These are phyloP conservation scores for Scartelaos histophorus DNA, from an alignment of 2,113 vertebrate genomes.

Conservation along the genomic window DNA sequence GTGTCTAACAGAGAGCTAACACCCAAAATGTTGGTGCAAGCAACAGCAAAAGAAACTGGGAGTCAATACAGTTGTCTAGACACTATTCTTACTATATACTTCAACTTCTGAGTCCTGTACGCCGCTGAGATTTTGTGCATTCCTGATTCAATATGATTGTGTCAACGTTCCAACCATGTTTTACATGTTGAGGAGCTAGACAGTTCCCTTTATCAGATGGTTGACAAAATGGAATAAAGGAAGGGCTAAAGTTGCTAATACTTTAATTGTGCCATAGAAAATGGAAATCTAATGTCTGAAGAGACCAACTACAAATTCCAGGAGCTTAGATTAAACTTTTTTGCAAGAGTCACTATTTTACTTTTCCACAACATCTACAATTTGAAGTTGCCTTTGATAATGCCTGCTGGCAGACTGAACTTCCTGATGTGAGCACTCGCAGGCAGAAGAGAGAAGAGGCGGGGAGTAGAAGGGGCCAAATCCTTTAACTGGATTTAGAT, in stretches of 20 bases:
- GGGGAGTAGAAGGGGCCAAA: slow-evolving; percentile 59
- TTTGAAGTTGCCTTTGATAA: slow-evolving; percentile 62
- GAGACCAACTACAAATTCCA: slow-evolving; percentile 22
- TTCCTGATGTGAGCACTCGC: slow-evolving; percentile 52
- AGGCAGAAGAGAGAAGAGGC: slow-evolving; percentile 42
- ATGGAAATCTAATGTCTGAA: slow-evolving; percentile 42
- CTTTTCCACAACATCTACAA: slow-evolving; percentile 52
- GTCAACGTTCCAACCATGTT: too few species aligned
- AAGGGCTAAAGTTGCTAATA: background rate
- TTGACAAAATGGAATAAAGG: too few species aligned
- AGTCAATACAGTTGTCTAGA: too few species aligned
- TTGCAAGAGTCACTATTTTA: slow-evolving; percentile 59
- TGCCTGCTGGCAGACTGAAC: slow-evolving; percentile 49
- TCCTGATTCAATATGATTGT: too few species aligned
- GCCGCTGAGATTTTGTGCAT: too few species aligned
- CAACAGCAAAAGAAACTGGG: too few species aligned
- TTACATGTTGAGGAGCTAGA: too few species aligned
- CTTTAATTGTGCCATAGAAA: slow-evolving; percentile 4
- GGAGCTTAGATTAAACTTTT: slow-evolving; percentile 48
- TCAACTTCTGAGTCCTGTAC: too few species aligned
- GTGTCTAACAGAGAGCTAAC: too few species aligned
- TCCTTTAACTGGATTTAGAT: slow-evolving; percentile 79
- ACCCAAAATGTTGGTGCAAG: too few species aligned
- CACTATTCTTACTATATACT: too few species aligned
- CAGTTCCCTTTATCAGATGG: too few species aligned